phyloP scores from a whole-genome alignment of 2,888 invertebrate species.

The Fragum fragum region DNA sequence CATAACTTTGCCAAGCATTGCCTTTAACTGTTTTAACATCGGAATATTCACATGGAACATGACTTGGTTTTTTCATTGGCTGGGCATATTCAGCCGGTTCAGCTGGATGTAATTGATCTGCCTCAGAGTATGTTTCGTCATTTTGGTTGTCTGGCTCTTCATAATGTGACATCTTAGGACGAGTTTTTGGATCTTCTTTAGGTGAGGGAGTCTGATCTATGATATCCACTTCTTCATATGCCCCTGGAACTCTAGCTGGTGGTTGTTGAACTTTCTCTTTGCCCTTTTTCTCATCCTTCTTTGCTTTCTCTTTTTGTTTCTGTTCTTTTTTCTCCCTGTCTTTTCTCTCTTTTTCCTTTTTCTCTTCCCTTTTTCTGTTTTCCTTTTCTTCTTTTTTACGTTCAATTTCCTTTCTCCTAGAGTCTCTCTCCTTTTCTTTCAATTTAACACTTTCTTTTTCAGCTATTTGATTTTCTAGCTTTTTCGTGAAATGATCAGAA shows the following conservation, averaged over 20 bases:
- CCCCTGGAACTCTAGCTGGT: not conserved
- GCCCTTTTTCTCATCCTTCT: slow-evolving; percentile 33
- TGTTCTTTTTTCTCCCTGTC: slow-evolving; percentile 34
- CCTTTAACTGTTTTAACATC: slow-evolving; percentile 49
- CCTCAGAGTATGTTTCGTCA: slow-evolving; percentile 21
- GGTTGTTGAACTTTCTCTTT: slow-evolving; percentile 20
- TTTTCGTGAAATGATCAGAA: slow-evolving; percentile 33
- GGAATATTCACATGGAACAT: slow-evolving; percentile 48
- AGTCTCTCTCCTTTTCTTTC: slow-evolving; percentile 40
- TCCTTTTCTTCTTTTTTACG: slow-evolving; percentile 36
- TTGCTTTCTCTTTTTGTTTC: slow-evolving; percentile 41
- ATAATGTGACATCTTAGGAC: not conserved
- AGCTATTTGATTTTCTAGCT: slow-evolving; percentile 37
- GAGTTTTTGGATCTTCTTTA: not conserved
- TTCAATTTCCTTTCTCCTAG: slow-evolving; percentile 43
- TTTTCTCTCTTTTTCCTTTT: slow-evolving; percentile 38
- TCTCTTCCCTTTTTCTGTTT: slow-evolving; percentile 47
- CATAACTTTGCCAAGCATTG: slow-evolving; percentile 69
- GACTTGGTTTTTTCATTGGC: not conserved
- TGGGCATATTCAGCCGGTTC: slow-evolving; percentile 35
- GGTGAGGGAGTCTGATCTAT: not conserved
- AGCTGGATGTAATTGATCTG: slow-evolving; percentile 13
- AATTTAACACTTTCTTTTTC: slow-evolving; percentile 33
- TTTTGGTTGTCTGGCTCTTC: not conserved
- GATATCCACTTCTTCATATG: slow-evolving; percentile 20